phyloP scores from a whole-genome alignment of 2,888 invertebrate species.

The Cactoblastis cactorum region DNA sequence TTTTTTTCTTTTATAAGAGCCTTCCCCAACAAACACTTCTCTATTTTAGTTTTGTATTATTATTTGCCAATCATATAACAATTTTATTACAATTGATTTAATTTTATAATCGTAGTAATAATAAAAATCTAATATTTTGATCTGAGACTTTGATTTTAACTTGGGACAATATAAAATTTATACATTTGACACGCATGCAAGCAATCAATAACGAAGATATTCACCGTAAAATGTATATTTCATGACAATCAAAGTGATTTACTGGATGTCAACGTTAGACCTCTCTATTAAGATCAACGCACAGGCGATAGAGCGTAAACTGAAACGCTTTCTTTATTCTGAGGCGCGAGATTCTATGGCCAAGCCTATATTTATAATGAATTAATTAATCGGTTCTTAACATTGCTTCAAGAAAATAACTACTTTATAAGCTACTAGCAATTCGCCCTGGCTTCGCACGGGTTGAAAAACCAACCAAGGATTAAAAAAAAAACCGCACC shows the following conservation, averaged over 20 bases:
- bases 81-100: too few species aligned
- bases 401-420: not conserved
- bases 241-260: not conserved
- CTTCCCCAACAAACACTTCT: too few species aligned
- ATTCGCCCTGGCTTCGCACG: too few species aligned
- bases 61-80: too few species aligned
- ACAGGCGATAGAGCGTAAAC: constrained; percentile 8
- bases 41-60: too few species aligned
- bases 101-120: too few species aligned
- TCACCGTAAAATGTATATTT: not conserved
- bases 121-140: too few species aligned
- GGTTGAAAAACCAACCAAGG: too few species aligned
- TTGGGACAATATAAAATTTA: not conserved
- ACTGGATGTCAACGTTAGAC: not conserved
- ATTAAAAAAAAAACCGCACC: too few species aligned
- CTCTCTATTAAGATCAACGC: constrained; percentile 6
- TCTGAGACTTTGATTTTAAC: too few species aligned
- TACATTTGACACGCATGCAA: not conserved
- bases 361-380: not conserved
- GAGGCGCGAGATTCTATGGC: constrained; percentile 1
- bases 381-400: not conserved
- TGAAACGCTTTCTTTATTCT: constrained; percentile 3
- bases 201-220: not conserved
- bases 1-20: too few species aligned
- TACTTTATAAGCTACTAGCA: too few species aligned